Base-by-base conservation (phyloP, 2,888 invertebrate genomes). In the Altica lythri region DNA sequence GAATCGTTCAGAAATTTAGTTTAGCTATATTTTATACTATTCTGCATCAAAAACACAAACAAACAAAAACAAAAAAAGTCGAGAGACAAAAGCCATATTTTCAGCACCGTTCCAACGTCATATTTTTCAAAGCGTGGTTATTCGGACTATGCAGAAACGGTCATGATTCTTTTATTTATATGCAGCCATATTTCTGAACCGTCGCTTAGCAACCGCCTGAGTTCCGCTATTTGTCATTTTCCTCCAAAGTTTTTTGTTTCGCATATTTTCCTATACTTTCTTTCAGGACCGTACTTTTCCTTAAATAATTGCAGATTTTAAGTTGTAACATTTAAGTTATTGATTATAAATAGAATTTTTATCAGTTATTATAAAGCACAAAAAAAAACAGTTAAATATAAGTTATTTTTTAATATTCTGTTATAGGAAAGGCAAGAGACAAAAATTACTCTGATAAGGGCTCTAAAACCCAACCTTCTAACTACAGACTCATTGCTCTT, bases 211-310 rank as follows among this genome's bases (percentile, higher is more conserved):
- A 70, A 72, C 72, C 67, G 65, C 65, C n/a, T 68, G 68, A 64
- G 69, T 67, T 69, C 71, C 68, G 71, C 73, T 71, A 72, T 72
- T 72, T 72, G 72, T 73, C 72, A 72, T 72, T 73, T 71, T 71
- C 68, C 68, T 66, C 66, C 67, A 61, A 68, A 67, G 69, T 71
- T 72, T 71, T 70, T 63, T 59, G 66, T 64, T 59, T 63, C 66
- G 66, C 70, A 72, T 70, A 72, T 71, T 73, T 69, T 71, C 68
- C 68, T 45, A 38, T 70, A 68, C 68, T 52, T 52, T 34, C 40
- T 22, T 13, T 10, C 35, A n/a, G n/a, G n/a, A n/a, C n/a, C n/a
- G n/a, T n/a, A n/a, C n/a, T n/a, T n/a, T n/a, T n/a, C n/a, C n/a
- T n/a, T n/a, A n/a, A n/a, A n/a, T n/a, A n/a, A n/a, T n/a, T n/a